phyloP scores from a whole-genome alignment of 2,888 invertebrate genomes.

The Hymenopus coronatus region DNA sequence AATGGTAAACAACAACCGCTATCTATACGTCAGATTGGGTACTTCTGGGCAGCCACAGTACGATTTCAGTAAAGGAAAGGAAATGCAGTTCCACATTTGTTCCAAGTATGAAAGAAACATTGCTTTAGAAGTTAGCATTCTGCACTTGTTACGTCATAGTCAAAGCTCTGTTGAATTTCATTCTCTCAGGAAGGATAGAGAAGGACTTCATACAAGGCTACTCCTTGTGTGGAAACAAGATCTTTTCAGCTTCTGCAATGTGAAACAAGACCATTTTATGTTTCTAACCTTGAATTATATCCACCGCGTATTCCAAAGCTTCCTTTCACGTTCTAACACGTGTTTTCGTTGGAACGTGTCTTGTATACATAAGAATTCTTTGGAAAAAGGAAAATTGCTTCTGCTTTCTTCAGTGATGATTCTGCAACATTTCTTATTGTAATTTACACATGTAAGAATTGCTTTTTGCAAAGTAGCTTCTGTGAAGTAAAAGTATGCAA shows the following conservation, averaged over 20 bases:
- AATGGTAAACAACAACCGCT: too few relatives aligned
- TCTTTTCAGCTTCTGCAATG: neutral
- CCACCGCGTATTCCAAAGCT: neutral
- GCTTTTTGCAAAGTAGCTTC: neutral
- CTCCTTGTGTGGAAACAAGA: neutral
- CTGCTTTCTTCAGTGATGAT: neutral
- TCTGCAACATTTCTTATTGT: too few relatives aligned
- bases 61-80: too few relatives aligned
- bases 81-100: too few relatives aligned
- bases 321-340: neutral
- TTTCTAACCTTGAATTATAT: neutral
- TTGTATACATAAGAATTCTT: neutral
- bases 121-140: neutral
- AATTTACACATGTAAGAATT: neutral
- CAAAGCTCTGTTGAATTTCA: neutral
- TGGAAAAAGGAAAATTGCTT: neutral
- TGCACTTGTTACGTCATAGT: neutral
- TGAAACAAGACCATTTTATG: neutral
- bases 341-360: neutral
- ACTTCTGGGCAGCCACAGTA: too few relatives aligned
- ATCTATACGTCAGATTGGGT: too few relatives aligned
- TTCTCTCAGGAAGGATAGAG: neutral
- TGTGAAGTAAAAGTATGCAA: neutral
- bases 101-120: too few relatives aligned
- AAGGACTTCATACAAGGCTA: neutral